These are phyloP conservation scores for Calonectris borealis DNA, from an alignment of 2,113 vertebrate species.

Conservation along the genomic window DNA sequence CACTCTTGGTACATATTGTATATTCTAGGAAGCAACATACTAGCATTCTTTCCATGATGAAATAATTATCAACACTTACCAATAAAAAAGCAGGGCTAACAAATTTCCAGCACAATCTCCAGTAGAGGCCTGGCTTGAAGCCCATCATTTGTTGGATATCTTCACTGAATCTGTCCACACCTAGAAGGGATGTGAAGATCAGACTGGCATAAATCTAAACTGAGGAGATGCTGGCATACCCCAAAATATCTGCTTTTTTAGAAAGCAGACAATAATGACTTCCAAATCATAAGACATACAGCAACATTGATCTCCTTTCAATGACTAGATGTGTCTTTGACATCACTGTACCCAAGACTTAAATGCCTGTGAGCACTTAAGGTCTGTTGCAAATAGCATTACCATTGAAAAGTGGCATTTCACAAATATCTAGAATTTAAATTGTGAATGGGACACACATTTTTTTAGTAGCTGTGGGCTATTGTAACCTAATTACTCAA, in stretches of 20 bases:
- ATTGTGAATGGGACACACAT: background rate
- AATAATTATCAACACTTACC: conserved; percentile 74
- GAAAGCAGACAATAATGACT: background rate
- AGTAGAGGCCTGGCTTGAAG: conserved; percentile 98
- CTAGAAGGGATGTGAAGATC: conserved; percentile 57
- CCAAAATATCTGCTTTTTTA: background rate
- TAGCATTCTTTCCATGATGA: background rate
- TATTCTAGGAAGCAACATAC: background rate
- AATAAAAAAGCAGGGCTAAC: conserved; percentile 94
- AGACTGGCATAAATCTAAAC: background rate
- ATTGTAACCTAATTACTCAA: background rate
- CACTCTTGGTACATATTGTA: background rate
- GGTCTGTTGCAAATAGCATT: background rate
- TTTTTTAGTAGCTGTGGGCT: background rate
- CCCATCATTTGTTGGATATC: conserved; percentile 98
- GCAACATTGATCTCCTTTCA: background rate
- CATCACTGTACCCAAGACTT: background rate
- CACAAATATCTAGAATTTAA: background rate
- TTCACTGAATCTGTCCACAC: conserved; percentile 97
- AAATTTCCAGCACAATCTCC: conserved; percentile 98
- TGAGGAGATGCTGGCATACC: background rate
- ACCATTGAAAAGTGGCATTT: background rate
- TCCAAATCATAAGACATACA: background rate
- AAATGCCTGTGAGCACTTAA: background rate
- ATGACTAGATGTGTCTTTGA: background rate